Percentiles rank a stretch among this genome's conserved stretches.
Conservation (phyloP, 2,888 invertebrate species). For the Baronia brevicornis region DNA sequence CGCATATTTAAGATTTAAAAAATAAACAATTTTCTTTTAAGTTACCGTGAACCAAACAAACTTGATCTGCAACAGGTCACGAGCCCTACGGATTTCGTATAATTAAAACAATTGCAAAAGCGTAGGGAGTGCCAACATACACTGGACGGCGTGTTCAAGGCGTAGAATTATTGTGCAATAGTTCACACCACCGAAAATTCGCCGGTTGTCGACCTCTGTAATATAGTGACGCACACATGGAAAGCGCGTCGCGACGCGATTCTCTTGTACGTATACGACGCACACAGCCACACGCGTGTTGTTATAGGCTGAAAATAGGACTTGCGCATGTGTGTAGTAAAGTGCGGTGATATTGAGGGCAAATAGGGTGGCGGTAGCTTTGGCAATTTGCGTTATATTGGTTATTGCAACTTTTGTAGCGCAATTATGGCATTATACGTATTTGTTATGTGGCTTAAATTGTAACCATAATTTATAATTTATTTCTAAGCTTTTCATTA, state of each 20-base stretch:
- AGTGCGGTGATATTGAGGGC: slow-evolving; percentile 19
- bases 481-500: too few relatives aligned
- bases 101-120: slow-evolving; percentile 2
- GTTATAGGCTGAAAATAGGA: slow-evolving; percentile 21
- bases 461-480: slow-evolving; percentile 1
- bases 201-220: slow-evolving; percentile 37
- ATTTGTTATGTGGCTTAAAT: too few relatives aligned
- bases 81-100: too few relatives aligned
- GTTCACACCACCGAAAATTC: slow-evolving; percentile 39
- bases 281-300: slow-evolving; percentile 18
- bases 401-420: too few relatives aligned
- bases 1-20: too few relatives aligned
- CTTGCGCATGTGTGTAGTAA: slow-evolving; percentile 19
- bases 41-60: slow-evolving; percentile 8
- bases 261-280: slow-evolving; percentile 23
- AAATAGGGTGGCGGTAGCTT: slow-evolving; percentile 17
- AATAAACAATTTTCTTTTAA: too few relatives aligned
- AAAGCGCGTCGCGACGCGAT: slow-evolving; percentile 19
- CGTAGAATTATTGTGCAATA: slow-evolving; percentile 36
- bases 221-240: slow-evolving; percentile 24
- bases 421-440: too few relatives aligned
- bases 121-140: slow-evolving; percentile 10
- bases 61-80: too few relatives aligned
- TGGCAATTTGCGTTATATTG: slow-evolving; percentile 13
- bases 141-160: slow-evolving; percentile 11